A percentile compares a stretch with the other conserved stretches of the same genome.
Conservation (phyloP, 2,797 vertebrate species). For the Gymnothorax reevesii region DNA sequence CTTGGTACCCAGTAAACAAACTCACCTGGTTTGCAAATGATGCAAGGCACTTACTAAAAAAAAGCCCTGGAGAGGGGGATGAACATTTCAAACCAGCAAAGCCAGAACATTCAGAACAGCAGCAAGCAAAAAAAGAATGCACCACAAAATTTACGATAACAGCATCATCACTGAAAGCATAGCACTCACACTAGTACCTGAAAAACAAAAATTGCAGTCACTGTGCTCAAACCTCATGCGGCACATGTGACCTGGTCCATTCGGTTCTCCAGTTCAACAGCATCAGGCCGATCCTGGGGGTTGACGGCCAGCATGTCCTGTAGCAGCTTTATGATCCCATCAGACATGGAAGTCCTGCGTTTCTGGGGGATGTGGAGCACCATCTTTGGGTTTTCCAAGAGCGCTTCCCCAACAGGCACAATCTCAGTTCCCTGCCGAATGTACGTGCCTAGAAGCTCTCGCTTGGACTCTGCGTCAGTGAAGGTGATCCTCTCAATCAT, state of each 20-base stretch:
- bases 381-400: slow-evolving; percentile 99
- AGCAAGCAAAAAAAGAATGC: background rate
- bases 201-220: slow-evolving; percentile 37
- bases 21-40: background rate
- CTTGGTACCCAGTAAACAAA: background rate
- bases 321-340: slow-evolving; percentile 88
- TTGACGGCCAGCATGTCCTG: slow-evolving; percentile 96
- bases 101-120: background rate
- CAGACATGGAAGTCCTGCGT: slow-evolving; percentile 92
- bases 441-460: slow-evolving; percentile 93
- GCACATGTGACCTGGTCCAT: slow-evolving; percentile 95
- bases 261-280: slow-evolving; percentile 90
- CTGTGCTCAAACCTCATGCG: slow-evolving; percentile 77
- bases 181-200: slow-evolving; percentile 28
- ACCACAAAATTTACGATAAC: background rate
- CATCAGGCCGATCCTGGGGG: slow-evolving; percentile 94
- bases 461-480: slow-evolving; percentile 93
- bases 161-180: slow-evolving; percentile 29
- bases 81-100: background rate
- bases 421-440: slow-evolving; percentile 91
- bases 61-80: background rate
- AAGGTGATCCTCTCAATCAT: slow-evolving; percentile 97
- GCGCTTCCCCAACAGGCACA: slow-evolving; percentile 92
- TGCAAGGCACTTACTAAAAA: background rate
- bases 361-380: slow-evolving; percentile 95